These are phyloP conservation scores for Rhinoderma darwinii DNA, from an alignment of 2,113 vertebrate species.

Conservation along the genomic window DNA sequence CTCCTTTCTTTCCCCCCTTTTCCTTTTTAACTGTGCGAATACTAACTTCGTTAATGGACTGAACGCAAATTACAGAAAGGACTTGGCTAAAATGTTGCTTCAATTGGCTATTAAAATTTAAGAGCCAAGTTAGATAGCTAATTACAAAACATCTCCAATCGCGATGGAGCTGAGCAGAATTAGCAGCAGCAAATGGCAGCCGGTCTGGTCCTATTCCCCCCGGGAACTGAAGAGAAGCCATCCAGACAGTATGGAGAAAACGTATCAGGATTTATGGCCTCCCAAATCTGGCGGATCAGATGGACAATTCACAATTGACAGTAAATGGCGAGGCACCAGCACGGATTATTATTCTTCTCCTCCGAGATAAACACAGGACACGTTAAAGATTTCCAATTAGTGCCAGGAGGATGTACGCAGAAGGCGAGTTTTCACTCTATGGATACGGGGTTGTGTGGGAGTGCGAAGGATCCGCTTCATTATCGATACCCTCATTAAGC, in stretches of 20 bases:
- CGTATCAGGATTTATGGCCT: conserved; percentile 73
- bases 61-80: conserved; percentile 83
- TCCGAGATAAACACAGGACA: not conserved
- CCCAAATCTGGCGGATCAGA: conserved; percentile 72
- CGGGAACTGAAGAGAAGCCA: conserved; percentile 78
- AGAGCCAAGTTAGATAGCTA: conserved; percentile 86
- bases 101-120: conserved; percentile 89
- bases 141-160: conserved; percentile 77
- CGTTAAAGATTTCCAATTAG: conserved; percentile 24
- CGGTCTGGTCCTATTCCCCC: conserved; percentile 82
- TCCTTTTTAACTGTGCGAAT: conserved; percentile 80
- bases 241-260: conserved; percentile 73
- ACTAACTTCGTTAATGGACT: conserved; percentile 87
- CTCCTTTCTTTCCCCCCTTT: conserved; percentile 69
- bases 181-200: conserved; percentile 83
- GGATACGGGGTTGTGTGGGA: conserved; percentile 10
- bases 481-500: conserved; percentile 71
- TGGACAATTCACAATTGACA: conserved; percentile 62
- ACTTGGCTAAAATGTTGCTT: conserved; percentile 84
- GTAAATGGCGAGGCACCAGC: not conserved
- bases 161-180: conserved; percentile 81
- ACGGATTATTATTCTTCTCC: not conserved
- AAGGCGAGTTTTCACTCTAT: not conserved
- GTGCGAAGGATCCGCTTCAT: conserved; percentile 65
- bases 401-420: conserved; percentile 1